Evolutionary conservation across 2,797 vertebrate genomes (phyloP), one percentile per base, ranked within the genome.

Genomic region (Dryobates pubescens): DNA sequence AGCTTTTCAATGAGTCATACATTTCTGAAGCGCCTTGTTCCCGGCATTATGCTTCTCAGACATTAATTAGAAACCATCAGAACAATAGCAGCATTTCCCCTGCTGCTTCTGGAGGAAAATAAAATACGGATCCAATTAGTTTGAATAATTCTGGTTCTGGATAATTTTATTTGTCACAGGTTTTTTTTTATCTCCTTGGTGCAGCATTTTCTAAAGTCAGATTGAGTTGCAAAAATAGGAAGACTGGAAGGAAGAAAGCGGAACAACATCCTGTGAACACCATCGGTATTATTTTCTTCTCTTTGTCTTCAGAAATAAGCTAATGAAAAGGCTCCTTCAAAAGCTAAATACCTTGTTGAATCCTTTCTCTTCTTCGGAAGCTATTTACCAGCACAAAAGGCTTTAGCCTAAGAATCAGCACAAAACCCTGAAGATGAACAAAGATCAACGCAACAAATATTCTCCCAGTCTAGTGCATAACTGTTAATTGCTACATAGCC

Each of bases 261-360:
- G 38, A 49, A 9, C 7, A 8, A 17, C 71, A 68, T 54, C 62
- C 64, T 71, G 51, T 74, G 80, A 86, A 71, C 65, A 68, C 22
- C 16, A 68, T 23, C 0, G 0, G 30, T 86, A 84, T 93, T 56
- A 34, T 85, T 90, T 65, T 85, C 53, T 81, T 86, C 53, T 56
- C 47, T 87, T 82, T 90, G 76, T 96, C 94, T 92, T 87, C 64
- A 79, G 61, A 83, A 89, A 78, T n/a, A 73, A 67, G 15, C 34
- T 81, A 63, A 61, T 73, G 82, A 86, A 91, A 93, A 88, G 57
- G 30, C 36, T 85, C 67, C 77, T 89, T 91, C 68, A 86, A 91
- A 83, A 83, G 45, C 70, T 64, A 78, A 90, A 86, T 47, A 49
- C 36, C 14, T 85, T 67, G 67, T 45, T 68, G 61, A 68, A 71